Base-by-base conservation (phyloP, 2,113 vertebrate genomes). In the Lamprologus speciosus region DNA sequence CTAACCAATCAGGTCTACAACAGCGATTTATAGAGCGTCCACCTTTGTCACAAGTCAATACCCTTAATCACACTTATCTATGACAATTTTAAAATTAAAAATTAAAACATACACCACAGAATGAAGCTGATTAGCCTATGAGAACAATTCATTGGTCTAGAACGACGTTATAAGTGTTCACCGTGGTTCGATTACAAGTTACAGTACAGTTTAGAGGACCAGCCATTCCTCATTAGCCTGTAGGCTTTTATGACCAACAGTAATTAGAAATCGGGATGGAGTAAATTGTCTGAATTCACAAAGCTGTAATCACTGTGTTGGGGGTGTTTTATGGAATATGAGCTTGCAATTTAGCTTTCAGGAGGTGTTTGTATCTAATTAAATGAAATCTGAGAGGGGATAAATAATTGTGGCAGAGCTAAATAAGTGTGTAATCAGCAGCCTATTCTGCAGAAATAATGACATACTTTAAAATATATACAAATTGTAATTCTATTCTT, bases 1-100 rank as follows among this genome's bases (percentile, higher is more conserved):
- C 81, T 63, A 93, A 84, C 10, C 82, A 89, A 89, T 80, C 73
- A 82, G 50, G 81, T 92, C 83, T 85, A 81, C 55, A 54, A 85
- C 45, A 93, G 68, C 16, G 2, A 81, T 89, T 87, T 87, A 82
- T 82, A 78, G 81, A 73, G 90, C 37, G 40, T 90, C 33, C 33
- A 82, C 80, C 70, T 89, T 89, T 85, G 87, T 87, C 83, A 82
- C 65, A 73, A 51, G 53, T 50, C 81, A 84, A 86, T 28, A 31
- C 23, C 37, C 65, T 91, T 87, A 85, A 85, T 80, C 68, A 84
- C 85, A 73, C 33, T 84, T 81, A 58, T 33, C 11, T 87, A 2
- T 37, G 51, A 57, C 17, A 6, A 70, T 60, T 84, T 82, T 68
- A 50, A 83, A 80, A 83, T 88, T 68, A 54, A 84, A 78, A 55